Evolutionary conservation across 2,888 invertebrate genomes (phyloP), one percentile per base, ranked within the genome.

Genomic region (Amiota minor): DNA sequence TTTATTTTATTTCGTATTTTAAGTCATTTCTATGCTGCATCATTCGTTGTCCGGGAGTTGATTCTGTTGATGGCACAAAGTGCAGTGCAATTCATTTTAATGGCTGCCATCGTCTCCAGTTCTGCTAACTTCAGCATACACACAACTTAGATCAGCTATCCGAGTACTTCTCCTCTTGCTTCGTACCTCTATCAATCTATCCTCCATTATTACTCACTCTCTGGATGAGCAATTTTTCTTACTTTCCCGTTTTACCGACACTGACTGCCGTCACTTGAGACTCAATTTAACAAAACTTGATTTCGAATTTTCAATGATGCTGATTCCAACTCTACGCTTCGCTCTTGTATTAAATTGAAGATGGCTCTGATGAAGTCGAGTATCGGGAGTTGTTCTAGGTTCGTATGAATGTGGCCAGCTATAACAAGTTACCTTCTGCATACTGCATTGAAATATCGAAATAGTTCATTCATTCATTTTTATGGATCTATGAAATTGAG

Each of bases 1-100:
- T 81, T 82, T 84, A 81, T 84, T 84, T 83, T 81, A 79, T 79
- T 83, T 79, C 78, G 81, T 83, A 85, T 83, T 83, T 81, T 86
- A 83, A 86, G 83, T 86, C 81, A 86, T 85, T 82, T 77, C 80
- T 76, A 78, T 80, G 83, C 81, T 80, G 84, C 84, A 84, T 85
- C 85, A 85, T 82, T 81, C 83, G 81, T 78, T 81, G 79, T 80
- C 77, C 79, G 79, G 79, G 77, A 84, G 86, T 85, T 84, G 85
- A 84, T 86, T 84, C 85, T 81, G 84, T 83, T 84, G 85, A 86
- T 86, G 86, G 84, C 86, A 82, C 82, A 86, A 84, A 86, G 85
- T 86, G 86, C 85, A 84, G 81, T 79, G 87, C 86, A 86, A 87
- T 88, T 88, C 87, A 86, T 87, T 87, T 87, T 84, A 86, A 87